Evolutionary conservation across 2,888 invertebrate genomes (phyloP).

Genomic region (Cylindroiulus punctatus): DNA sequence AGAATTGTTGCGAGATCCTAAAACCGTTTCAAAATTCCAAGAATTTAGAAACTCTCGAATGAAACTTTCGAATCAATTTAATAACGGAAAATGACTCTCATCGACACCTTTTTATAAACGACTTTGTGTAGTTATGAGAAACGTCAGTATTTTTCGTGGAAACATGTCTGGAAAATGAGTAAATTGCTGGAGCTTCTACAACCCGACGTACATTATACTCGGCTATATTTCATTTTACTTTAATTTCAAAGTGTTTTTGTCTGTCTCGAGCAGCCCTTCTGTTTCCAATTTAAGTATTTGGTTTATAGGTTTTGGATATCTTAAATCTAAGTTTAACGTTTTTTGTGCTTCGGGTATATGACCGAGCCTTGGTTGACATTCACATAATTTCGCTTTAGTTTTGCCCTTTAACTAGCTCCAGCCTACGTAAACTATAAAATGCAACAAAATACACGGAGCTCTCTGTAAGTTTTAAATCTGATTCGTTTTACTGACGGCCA

Average conservation of each 20-base stretch:
- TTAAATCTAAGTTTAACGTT: conserved; percentile 9
- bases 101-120: background rate
- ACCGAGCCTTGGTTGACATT: background rate
- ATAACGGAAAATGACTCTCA: background rate
- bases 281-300: background rate
- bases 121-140: background rate
- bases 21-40: background rate
- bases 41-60: background rate
- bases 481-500: conserved; percentile 10
- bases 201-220: too few species aligned
- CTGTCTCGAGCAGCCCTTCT: conserved; percentile 8
- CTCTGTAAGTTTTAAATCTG: conserved; percentile 6
- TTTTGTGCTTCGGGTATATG: background rate
- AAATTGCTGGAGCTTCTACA: too few species aligned
- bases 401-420: conserved; percentile 9
- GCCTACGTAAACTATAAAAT: background rate
- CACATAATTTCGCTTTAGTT: background rate
- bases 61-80: background rate
- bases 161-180: background rate
- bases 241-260: background rate
- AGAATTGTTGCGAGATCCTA: too few species aligned
- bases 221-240: background rate
- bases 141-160: background rate
- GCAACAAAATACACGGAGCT: background rate
- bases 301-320: conserved; percentile 18